Percentiles rank a stretch among this genome's conserved stretches.
These are phyloP conservation scores for Ptychochromis oligacanthus DNA, from an alignment of 2,113 vertebrate species.

Conservation along the genomic window DNA sequence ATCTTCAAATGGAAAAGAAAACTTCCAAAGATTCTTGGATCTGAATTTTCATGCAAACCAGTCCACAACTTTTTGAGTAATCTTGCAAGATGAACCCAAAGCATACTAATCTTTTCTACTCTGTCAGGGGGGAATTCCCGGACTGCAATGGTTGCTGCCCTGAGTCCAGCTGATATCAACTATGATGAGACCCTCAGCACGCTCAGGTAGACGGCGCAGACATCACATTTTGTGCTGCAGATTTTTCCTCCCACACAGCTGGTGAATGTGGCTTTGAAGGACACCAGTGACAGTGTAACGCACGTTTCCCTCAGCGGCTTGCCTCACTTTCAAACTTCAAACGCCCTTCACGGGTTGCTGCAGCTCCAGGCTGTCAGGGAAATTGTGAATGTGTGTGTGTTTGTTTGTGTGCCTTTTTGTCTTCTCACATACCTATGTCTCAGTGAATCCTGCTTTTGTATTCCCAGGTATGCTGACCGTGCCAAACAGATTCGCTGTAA, in stretches of 20 bases:
- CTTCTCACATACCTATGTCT: neutral
- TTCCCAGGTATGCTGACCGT: conserved; percentile 90
- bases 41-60: neutral
- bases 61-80: neutral
- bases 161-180: conserved; percentile 97
- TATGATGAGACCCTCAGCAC: conserved; percentile 98
- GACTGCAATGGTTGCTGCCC: conserved; percentile 96
- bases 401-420: neutral
- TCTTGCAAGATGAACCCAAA: neutral
- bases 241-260: conserved; percentile 12
- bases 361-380: conserved; percentile 8
- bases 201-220: conserved; percentile 83
- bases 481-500: conserved; percentile 99
- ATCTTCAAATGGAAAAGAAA: neutral
- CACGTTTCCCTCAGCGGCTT: neutral
- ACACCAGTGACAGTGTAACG: conserved; percentile 13
- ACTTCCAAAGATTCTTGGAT: neutral
- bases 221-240: neutral
- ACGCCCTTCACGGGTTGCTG: conserved; percentile 32
- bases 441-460: neutral
- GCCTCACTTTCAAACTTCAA: conserved; percentile 47
- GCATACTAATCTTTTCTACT: neutral
- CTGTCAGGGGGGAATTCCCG: conserved; percentile 93
- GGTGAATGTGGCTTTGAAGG: conserved; percentile 26
- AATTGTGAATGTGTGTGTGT: conserved; percentile 12